Evolutionary conservation across 37 sponge, comb jelly and placozoan species (phyloP).

Genomic region (Petrosia ficiformis): DNA sequence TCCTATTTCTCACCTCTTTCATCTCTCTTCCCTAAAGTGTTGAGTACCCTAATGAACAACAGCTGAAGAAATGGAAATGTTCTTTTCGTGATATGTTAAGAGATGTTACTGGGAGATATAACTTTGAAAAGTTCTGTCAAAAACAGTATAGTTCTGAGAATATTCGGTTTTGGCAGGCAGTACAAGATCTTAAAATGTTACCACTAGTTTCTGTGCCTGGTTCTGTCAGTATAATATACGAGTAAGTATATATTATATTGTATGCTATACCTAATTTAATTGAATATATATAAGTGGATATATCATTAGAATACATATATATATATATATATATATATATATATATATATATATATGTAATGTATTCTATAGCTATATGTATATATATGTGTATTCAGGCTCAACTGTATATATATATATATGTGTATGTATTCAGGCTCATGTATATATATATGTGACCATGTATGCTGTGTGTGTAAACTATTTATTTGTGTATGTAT

Average conservation of each 20-base stretch:
- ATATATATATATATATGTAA: no score
- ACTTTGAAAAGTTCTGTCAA: constrained; percentile 69
- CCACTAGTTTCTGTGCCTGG: constrained; percentile 38
- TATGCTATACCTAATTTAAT: neutral
- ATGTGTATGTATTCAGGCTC: no score
- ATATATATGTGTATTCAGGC: no score
- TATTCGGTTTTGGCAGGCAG: constrained; percentile 74
- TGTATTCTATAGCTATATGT: no score
- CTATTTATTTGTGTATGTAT: neutral
- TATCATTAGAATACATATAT: neutral
- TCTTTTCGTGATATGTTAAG: constrained; percentile 57
- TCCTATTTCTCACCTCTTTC: no score
- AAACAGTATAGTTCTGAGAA: constrained; percentile 63
- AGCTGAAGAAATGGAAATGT: constrained; percentile 61
- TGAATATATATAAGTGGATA: neutral
- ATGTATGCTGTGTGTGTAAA: no score
- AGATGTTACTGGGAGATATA: constrained; percentile 62
- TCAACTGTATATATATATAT: no score
- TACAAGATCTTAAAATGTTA: constrained; percentile 58
- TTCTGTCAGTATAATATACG: constrained; percentile 60
- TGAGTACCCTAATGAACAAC: constrained; percentile 30
- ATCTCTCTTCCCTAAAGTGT: constrained; percentile 33
- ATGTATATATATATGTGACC: no score
- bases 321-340: neutral
- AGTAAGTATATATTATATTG: constrained; percentile 24